Conservation (phyloP, 1,140 invertebrate genomes). For the Daktulosphaira vitifoliae region DNA sequence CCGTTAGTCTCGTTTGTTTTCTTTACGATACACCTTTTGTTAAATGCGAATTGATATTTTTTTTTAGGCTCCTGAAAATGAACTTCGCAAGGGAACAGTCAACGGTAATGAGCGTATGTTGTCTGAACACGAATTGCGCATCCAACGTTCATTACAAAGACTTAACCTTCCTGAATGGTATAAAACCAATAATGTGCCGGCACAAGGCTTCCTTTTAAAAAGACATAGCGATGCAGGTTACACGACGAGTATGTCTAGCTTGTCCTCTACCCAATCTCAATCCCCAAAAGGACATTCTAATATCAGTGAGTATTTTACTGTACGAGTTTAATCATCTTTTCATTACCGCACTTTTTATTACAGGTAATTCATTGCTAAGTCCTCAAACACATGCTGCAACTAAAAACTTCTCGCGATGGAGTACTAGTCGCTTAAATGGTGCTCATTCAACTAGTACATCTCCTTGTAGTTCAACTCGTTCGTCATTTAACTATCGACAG, state of each 20-base stretch:
- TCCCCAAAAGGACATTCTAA: slow-evolving; percentile 37
- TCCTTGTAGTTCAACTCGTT: slow-evolving; percentile 54
- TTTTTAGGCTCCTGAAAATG: slow-evolving; percentile 79
- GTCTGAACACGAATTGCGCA: slow-evolving; percentile 83
- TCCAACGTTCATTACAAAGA: slow-evolving; percentile 83
- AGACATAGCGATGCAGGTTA: slow-evolving; percentile 57
- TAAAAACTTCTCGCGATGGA: slow-evolving; percentile 65
- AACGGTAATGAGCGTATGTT: slow-evolving; percentile 58
- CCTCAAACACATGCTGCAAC: slow-evolving; percentile 44
- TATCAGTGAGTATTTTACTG: slow-evolving; percentile 4
- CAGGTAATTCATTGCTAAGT: slow-evolving; percentile 18
- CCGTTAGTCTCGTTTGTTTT: no score
- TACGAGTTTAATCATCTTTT: no score
- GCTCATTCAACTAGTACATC: slow-evolving; percentile 50
- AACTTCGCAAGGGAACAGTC: slow-evolving; percentile 63
- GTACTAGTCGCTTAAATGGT: slow-evolving; percentile 72
- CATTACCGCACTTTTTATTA: no score
- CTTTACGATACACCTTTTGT: no score
- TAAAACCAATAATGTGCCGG: slow-evolving; percentile 67
- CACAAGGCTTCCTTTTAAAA: slow-evolving; percentile 47
- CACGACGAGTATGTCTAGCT: slow-evolving; percentile 49
- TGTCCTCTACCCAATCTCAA: slow-evolving; percentile 46
- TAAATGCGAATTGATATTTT: background rate
- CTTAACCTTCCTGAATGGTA: slow-evolving; percentile 93
- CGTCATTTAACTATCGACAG: slow-evolving; percentile 59